Base-by-base conservation (phyloP, 2,113 vertebrate genomes). In the Pteropus alecto region DNA sequence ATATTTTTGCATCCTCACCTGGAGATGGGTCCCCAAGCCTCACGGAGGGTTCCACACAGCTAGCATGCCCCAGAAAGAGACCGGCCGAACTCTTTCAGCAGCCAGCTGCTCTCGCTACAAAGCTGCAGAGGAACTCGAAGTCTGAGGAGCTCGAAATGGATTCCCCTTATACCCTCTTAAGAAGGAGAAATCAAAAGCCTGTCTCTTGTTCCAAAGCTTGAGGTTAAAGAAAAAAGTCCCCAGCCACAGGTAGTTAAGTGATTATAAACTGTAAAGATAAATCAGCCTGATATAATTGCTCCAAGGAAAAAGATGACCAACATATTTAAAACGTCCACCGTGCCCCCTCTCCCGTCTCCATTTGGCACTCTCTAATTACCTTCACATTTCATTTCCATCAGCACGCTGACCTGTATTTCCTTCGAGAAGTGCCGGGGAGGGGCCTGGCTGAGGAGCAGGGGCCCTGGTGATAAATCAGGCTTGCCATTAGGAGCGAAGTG, bases 331-430 rank as follows among this genome's bases (percentile, higher is more conserved):
- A 98, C 97, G 99, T 98, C 97, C 97, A 98, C 89, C 78, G 97
- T 96, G 98, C 96, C 98, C 98, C 98, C 98, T 98, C 96, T 97
- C 98, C 98, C 98, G 98, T 99, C 99, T 99, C 98, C 99, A 99
- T 98, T 99, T 98, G 98, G 99, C 98, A 99, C 99, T 99, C 99
- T 99, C 99, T 99, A 99, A 99, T 99, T 99, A 99, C 99, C 99
- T 98, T 99, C 99, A 98, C 98, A 99, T 99, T 99, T 99, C 99
- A 98, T 99, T 98, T 99, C 99, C 99, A 99, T 99, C 99, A 99
- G 99, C 97, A 98, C 98, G 98, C 98, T 99, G 99, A 99, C 99
- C 99, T 99, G 99, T 97, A 99, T 99, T 99, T 99, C 98, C 98
- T 99, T 98, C 95, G 96, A 98, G 97, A 98, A 99, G 98, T 98